Evolutionary conservation across 2,113 vertebrate species (phyloP), one percentile per base, ranked within the genome.

Genomic region (Nesoenas mayeri): DNA sequence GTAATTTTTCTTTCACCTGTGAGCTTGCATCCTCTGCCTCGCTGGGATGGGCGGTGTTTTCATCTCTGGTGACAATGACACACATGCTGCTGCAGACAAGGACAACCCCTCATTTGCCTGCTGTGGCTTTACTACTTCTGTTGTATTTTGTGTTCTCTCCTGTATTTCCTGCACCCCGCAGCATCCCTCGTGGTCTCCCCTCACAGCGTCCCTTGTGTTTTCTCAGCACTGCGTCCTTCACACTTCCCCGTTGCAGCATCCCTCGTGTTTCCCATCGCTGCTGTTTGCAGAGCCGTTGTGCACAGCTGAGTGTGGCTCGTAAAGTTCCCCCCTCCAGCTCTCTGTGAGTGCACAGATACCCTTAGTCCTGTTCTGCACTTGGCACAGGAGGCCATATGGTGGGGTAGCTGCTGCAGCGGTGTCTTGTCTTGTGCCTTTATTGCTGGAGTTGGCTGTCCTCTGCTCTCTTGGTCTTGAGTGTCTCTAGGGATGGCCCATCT

Each of bases 381-480:
- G 1, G 56, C 22, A 1, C 2, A 0, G 3, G 57, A 48, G 50
- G 26, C n/a, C 0, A 2, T 1, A 8, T 17, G 0, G 0, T 6
- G 56, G 22, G 26, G 28, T 29, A 8, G 19, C 28, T 21, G 58
- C 58, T 79, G n/a, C 15, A 0, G 2, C 15, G 31, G 29, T 34
- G 56, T 9, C 78, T 22, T 53, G 44, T 0, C 0, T 58, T 4
- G 1, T 50, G 54, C 29, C 40, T 54, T 56, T 51, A 3, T 31
- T 74, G 71, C 72, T 72, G 71, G n/a, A 29, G 66, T 21, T 53
- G 38, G 15, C 29, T 1, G 1, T 74, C 22, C 26, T 56, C 72
- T 51, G 90, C 42, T 44, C 42, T 44, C 42, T 44, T 44, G 42
- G 42, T 44, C 42, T 44, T 44, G 42, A 44, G 16, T 44, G 16